Conservation (phyloP, 2,888 invertebrate genomes). For the Dasypogon diadema region DNA sequence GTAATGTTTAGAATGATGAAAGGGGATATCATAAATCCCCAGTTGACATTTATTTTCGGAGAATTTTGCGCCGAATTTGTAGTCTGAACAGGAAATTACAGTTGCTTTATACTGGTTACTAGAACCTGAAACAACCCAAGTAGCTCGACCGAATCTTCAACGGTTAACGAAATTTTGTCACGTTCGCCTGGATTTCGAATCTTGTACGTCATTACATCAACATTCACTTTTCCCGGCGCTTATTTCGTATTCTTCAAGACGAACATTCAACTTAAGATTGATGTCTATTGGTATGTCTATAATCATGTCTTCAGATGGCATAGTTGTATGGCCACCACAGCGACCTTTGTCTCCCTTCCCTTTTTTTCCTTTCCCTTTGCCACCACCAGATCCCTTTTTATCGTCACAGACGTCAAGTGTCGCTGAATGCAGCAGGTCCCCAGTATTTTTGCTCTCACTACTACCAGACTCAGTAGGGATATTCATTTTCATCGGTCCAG, state of each 20-base stretch:
- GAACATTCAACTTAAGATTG: not conserved
- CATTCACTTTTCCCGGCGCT: not conserved
- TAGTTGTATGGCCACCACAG: not conserved
- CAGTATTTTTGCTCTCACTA: not conserved
- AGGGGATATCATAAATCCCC: not conserved
- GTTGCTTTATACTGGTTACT: too few species aligned
- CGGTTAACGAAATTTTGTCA: not conserved
- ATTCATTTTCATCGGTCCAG: not conserved
- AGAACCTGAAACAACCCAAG: too few species aligned
- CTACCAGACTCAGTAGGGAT: not conserved
- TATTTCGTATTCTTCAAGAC: slow-evolving; percentile 14
- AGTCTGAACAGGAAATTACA: too few species aligned
- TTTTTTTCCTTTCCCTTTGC: not conserved
- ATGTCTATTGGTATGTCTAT: not conserved
- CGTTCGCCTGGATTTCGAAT: not conserved
- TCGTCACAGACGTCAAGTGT: not conserved
- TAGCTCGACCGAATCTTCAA: too few species aligned
- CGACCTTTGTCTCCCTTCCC: not conserved
- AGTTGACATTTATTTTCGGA: not conserved
- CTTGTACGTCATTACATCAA: not conserved
- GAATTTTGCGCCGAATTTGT: not conserved
- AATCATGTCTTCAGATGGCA: slow-evolving; percentile 16
- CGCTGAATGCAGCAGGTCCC: not conserved
- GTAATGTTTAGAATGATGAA: not conserved
- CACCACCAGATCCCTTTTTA: not conserved